Conservation (phyloP, 2,888 invertebrate genomes). For the Linnaemya tessellans region DNA sequence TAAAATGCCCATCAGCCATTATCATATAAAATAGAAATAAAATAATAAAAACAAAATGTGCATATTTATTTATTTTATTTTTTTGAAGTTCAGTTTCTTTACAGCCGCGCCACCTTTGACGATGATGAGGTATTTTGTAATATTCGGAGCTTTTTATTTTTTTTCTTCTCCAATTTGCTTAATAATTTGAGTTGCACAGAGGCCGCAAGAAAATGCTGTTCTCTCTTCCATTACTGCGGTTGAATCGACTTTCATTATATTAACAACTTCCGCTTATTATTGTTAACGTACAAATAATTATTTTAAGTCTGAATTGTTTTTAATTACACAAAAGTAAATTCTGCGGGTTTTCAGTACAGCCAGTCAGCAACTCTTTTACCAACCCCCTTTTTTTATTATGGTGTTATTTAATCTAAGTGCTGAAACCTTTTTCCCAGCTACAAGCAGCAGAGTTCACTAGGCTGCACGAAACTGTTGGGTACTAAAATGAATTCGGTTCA, state of each 20-base stretch:
- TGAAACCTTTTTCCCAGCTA: no score
- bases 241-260: conserved; percentile 14
- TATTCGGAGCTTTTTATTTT: background rate
- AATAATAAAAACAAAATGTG: conserved; percentile 55
- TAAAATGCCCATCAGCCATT: conserved; percentile 72
- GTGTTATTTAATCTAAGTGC: background rate
- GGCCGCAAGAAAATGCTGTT: conserved; percentile 1
- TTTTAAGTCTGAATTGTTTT: background rate
- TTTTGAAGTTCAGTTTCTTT: conserved; percentile 26
- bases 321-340: background rate
- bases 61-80: background rate
- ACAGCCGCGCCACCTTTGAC: conserved; percentile 21
- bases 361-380: no score
- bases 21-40: conserved; percentile 64
- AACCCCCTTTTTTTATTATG: no score
- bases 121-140: conserved; percentile 22
- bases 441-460: no score
- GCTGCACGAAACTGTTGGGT: no score
- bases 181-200: background rate
- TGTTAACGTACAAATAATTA: background rate
- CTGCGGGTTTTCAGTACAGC: background rate
- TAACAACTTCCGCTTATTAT: conserved; percentile 29
- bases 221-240: background rate
- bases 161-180: background rate
- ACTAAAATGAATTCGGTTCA: no score